Evolutionary conservation across 2,888 invertebrate species (phyloP).

Genomic region (Monopis laevigella): DNA sequence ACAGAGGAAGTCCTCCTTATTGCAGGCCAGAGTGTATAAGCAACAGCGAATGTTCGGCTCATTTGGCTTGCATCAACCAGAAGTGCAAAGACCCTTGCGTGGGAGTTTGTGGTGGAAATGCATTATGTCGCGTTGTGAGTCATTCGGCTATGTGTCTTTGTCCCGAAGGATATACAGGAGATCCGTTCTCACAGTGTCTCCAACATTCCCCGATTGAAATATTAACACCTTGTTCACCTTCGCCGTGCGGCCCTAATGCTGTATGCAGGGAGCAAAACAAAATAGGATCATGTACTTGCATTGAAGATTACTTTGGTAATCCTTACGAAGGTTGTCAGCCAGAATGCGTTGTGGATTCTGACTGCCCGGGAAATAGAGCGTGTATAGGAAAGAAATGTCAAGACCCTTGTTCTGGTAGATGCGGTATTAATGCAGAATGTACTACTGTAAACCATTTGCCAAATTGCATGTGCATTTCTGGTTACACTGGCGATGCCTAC

Average conservation of each 20-base stretch:
- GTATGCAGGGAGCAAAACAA: slow-evolving; percentile 74
- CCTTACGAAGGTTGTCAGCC: slow-evolving; percentile 82
- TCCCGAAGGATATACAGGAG: slow-evolving; percentile 68
- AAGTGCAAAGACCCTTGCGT: slow-evolving; percentile 80
- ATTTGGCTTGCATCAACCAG: slow-evolving; percentile 76
- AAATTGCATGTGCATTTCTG: slow-evolving; percentile 70
- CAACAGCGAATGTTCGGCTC: slow-evolving; percentile 76
- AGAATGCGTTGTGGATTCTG: slow-evolving; percentile 77
- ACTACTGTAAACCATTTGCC: slow-evolving; percentile 76
- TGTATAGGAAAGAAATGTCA: slow-evolving; percentile 79
- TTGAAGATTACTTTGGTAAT: slow-evolving; percentile 76
- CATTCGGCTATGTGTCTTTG: slow-evolving; percentile 85
- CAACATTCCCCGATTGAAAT: slow-evolving; percentile 55
- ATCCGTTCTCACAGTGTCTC: slow-evolving; percentile 70
- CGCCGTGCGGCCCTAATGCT: slow-evolving; percentile 78
- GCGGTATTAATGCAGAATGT: slow-evolving; percentile 79
- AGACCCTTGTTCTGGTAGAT: slow-evolving; percentile 80
- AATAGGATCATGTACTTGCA: slow-evolving; percentile 76
- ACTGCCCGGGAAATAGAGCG: slow-evolving; percentile 76
- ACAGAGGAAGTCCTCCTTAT: slow-evolving; percentile 77
- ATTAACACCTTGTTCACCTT: slow-evolving; percentile 72
- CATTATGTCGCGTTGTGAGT: slow-evolving; percentile 78
- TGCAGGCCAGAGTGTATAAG: slow-evolving; percentile 84
- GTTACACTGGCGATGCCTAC: slow-evolving; percentile 71
- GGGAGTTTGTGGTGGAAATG: slow-evolving; percentile 75